Base-by-base conservation (phyloP, 2,797 vertebrate genomes). In the Crocidura indochinensis region DNA sequence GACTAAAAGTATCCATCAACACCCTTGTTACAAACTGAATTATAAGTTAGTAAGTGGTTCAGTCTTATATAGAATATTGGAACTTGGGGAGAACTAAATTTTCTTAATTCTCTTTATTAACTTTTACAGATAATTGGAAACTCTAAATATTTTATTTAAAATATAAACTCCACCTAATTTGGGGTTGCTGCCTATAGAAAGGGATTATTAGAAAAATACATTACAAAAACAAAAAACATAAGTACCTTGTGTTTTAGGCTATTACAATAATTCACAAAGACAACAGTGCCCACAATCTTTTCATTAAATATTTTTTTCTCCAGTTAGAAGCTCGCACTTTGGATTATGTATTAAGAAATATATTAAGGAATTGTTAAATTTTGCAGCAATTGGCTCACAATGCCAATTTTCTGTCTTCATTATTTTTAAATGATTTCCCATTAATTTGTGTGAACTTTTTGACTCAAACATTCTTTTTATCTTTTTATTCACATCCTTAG, bases 251-350 rank as follows among this genome's bases (percentile, higher is more conserved):
- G 78, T 90, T 87, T 88, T 17, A 67, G 69, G 56, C 71, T 69
- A 46, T 83, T 92, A 47, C n/a, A 38, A 38, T 38, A 38, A 44
- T 47, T 92, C 77, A 92, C 44, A 49, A 81, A 56, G 38, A 92
- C 80, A 85, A 49, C 60, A 92, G 65, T 75, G 75, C 74, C n/a
- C 27, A 92, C 87, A 19, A 17, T 91, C 77, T 75, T 88, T 93
- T 75, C 87, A 47, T 93, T 87, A 78, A 44, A 81, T 64, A 87
- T 85, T 84, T 93, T 88, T 92, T 93, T 95, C 74, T 93, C 62
- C n/a, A 94, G 10, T 65, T 84, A 88, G 27, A 72, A 82, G 20
- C 68, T 87, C 44, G 46, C n/a, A 62, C 20, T 91, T 62, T 84
- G 26, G 27, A 77, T 90, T 89, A 74, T 88, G 71, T 87, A 62